phyloP scores from a whole-genome alignment of 2,797 vertebrate species.

The Sebastes kiyomatsui region DNA sequence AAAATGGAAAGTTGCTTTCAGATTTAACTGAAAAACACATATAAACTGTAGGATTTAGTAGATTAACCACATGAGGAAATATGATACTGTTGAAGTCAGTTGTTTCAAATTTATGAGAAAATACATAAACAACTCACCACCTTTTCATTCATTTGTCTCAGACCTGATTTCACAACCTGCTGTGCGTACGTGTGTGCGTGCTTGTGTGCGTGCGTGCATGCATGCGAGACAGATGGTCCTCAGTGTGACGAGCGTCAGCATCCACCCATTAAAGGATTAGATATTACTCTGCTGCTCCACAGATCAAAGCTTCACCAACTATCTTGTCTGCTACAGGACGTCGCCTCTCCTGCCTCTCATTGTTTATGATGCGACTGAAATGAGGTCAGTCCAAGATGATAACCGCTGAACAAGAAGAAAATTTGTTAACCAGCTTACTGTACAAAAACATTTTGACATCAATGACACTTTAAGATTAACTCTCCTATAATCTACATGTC shows the following conservation, averaged over 20 bases:
- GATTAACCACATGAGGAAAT: conserved; percentile 4
- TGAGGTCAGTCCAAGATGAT: background rate
- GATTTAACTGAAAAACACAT: background rate
- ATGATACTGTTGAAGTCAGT: background rate
- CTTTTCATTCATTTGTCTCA: background rate
- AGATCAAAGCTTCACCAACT: conserved; percentile 45
- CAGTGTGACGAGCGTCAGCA: conserved; percentile 26
- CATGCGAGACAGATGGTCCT: conserved; percentile 45
- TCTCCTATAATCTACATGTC: background rate
- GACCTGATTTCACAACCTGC: conserved; percentile 4
- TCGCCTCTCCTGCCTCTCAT: background rate
- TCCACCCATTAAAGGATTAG: conserved; percentile 64
- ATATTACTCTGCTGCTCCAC: conserved; percentile 22
- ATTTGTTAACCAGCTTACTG: background rate
- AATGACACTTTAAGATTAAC: background rate
- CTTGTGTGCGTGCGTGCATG: background rate
- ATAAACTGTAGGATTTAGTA: background rate
- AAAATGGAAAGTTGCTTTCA: background rate
- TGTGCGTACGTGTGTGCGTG: background rate
- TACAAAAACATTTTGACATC: background rate
- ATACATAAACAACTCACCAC: background rate
- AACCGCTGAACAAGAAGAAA: background rate
- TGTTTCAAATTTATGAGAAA: background rate
- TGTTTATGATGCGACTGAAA: conserved; percentile 4
- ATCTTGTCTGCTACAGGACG: conserved; percentile 9